A percentile compares a stretch with the other conserved stretches of the same genome.
Evolutionary conservation across 2,888 invertebrate genomes (phyloP).

Genomic region (Phymatocera aterrima): DNA sequence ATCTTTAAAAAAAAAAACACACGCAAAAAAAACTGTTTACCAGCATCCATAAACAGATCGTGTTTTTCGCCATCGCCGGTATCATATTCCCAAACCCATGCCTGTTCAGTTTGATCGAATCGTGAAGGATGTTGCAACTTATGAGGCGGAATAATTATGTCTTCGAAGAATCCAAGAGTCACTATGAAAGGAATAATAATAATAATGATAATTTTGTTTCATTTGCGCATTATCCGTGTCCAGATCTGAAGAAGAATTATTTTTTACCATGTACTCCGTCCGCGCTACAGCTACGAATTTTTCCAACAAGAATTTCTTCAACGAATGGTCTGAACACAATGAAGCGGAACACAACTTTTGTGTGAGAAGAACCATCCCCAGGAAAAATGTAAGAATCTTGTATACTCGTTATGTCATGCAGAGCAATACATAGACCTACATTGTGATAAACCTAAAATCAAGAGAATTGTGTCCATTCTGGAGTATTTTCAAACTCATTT

Average conservation of each 20-base stretch:
- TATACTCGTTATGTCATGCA: slow-evolving; percentile 92
- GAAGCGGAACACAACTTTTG: slow-evolving; percentile 93
- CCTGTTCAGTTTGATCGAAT: slow-evolving; percentile 94
- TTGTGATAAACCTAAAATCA: slow-evolving; percentile 90
- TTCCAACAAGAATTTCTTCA: slow-evolving; percentile 95
- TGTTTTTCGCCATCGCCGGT: slow-evolving; percentile 89
- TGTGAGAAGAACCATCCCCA: slow-evolving; percentile 96
- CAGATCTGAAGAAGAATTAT: slow-evolving; percentile 11
- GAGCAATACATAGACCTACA: slow-evolving; percentile 95
- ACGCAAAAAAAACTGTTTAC: no score
- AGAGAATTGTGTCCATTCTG: slow-evolving; percentile 22
- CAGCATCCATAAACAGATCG: slow-evolving; percentile 95
- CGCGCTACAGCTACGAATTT: slow-evolving; percentile 92
- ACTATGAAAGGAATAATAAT: no score
- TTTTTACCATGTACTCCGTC: slow-evolving; percentile 91
- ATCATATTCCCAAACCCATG: slow-evolving; percentile 98
- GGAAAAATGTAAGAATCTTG: slow-evolving; percentile 96
- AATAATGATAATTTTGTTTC: no score
- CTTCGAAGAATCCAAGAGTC: slow-evolving; percentile 97
- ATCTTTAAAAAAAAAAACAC: no score
- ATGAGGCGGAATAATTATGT: slow-evolving; percentile 94
- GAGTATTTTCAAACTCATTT: neutral
- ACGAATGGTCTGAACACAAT: slow-evolving; percentile 96
- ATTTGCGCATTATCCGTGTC: no score
- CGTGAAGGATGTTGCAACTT: slow-evolving; percentile 95